Evolutionary conservation across 2,113 vertebrate species (phyloP).

Genomic region (Lagopus leucura): DNA sequence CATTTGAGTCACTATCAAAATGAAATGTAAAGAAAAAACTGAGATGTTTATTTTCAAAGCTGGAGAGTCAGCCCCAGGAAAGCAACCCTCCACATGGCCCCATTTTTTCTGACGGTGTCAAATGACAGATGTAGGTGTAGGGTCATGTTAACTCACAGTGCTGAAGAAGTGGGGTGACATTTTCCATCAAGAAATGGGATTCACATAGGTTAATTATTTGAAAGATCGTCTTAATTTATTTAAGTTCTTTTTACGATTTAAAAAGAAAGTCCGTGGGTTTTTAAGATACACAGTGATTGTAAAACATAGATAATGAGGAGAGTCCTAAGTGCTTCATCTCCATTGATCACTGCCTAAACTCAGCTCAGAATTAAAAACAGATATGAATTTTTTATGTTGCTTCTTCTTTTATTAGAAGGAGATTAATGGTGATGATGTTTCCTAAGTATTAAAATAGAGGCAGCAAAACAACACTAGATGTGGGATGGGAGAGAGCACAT

Average conservation of each 20-base stretch:
- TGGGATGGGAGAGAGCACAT: fast-evolving
- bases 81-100: slow-evolving; percentile 4
- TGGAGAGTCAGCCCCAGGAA: background rate
- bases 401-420: background rate
- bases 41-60: slow-evolving; percentile 66
- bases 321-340: background rate
- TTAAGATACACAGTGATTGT: background rate
- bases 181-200: background rate
- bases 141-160: background rate
- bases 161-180: background rate
- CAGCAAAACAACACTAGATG: background rate
- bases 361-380: background rate
- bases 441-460: background rate
- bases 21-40: background rate
- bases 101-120: background rate
- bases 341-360: background rate
- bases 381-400: background rate
- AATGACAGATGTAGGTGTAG: background rate
- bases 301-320: background rate
- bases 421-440: background rate
- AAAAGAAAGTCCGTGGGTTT: background rate
- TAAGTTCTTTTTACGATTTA: background rate
- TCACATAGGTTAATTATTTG: background rate
- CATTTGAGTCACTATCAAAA: background rate
- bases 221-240: background rate